Base-by-base conservation (phyloP, 2,113 vertebrate genomes). In the Tautogolabrus adspersus region DNA sequence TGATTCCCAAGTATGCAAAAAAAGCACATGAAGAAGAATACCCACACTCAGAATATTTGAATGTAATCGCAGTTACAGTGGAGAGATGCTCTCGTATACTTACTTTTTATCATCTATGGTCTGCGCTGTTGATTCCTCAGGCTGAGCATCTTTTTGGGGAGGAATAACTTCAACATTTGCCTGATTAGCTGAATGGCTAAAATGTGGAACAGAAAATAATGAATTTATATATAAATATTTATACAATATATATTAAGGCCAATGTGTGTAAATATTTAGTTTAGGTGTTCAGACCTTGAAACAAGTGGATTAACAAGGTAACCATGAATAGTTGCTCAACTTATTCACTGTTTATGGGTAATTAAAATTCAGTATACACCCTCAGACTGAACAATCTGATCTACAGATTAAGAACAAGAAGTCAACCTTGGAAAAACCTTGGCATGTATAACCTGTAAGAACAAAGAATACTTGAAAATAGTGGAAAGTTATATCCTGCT, bases 401-500 rank as follows among this genome's bases (percentile, higher is more conserved):
- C 86, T 87, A 60, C 30, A 64, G 30, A 46, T n/a, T 37, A 57
- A 37, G 8, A 82, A 66, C 44, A 67, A 77, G 5, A 82, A 66
- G 58, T 19, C 44, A 12, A 72, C 22, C 8, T 71, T 37, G 26
- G 37, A 52, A 52, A n/a, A 72, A 54, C 12, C 56, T 49, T 78
- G 8, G 19, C 16, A 60, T 65, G 47, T 59, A 18, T 10, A 54
- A 54, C 3, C 10, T 44, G 30, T 34, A 34, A 34, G 40, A 42
- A 42, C 40, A 6, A 11, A 57, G 8, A 15, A 52, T 10, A 56
- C 6, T 26, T 22, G 16, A 71, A 52, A 61, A 21, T 23, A 61
- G 10, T 15, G 22, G n/a, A 10, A 51, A 58, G 47, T 52, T 10
- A 60, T 44, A 47, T 38, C 13, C 65, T 34, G 9, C 7, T 56